These are phyloP conservation scores for Phylloscopus trochilus DNA, from an alignment of 2,113 vertebrate genomes.

Conservation along the genomic window DNA sequence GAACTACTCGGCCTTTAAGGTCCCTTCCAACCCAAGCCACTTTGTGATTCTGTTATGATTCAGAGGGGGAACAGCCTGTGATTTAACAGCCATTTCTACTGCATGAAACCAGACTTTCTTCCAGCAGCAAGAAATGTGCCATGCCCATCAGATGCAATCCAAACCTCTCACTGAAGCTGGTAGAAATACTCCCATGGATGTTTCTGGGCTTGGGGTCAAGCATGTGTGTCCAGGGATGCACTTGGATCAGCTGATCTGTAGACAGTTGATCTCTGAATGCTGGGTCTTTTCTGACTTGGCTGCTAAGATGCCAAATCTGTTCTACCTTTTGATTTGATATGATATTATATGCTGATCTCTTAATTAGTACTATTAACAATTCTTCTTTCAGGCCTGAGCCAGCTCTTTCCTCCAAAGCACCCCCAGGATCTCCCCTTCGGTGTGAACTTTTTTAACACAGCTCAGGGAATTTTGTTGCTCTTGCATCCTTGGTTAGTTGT, in stretches of 20 bases:
- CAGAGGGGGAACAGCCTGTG: background rate
- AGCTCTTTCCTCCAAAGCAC: background rate
- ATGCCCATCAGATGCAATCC: background rate
- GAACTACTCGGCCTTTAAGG: background rate
- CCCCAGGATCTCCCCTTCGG: accelerated
- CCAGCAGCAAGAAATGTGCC: background rate
- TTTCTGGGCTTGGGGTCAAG: background rate
- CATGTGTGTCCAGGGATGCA: accelerated
- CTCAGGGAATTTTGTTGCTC: background rate
- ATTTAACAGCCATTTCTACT: background rate
- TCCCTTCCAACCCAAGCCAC: background rate
- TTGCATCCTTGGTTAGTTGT: background rate
- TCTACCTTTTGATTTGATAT: background rate
- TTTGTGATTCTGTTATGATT: background rate
- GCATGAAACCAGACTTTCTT: background rate
- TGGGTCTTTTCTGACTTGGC: background rate
- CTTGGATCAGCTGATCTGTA: background rate
- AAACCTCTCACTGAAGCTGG: background rate
- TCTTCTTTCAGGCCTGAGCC: background rate
- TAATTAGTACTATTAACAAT: background rate
- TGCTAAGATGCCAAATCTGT: background rate
- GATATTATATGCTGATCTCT: background rate
- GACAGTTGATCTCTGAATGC: background rate
- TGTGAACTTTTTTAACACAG: background rate
- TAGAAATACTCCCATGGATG: background rate